These are phyloP conservation scores for Colletes latitarsis DNA, from an alignment of 1,140 invertebrate genomes.

Conservation along the genomic window DNA sequence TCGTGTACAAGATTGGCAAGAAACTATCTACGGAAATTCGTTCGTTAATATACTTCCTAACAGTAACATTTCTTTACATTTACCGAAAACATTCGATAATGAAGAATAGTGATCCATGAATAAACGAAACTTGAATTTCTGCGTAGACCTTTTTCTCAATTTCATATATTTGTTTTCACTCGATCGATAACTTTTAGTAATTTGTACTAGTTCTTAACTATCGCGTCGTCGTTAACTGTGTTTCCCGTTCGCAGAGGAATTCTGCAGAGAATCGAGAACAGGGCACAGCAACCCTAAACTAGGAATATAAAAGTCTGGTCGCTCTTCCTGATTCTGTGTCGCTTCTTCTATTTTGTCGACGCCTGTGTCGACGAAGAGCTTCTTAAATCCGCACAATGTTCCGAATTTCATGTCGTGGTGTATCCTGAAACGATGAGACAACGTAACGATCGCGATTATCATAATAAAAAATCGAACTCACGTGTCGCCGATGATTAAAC, in stretches of 20 bases:
- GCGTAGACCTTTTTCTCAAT: too few relatives aligned
- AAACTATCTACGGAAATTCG: too few relatives aligned
- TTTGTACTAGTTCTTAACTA: background rate
- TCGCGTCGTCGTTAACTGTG: background rate
- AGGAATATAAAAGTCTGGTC: conserved; percentile 53
- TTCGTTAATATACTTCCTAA: too few relatives aligned
- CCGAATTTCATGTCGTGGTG: conserved; percentile 83
- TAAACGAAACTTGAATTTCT: too few relatives aligned
- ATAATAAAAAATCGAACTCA: conserved; percentile 58
- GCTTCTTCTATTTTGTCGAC: conserved; percentile 19
- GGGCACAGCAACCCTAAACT: conserved; percentile 17
- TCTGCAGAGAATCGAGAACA: background rate
- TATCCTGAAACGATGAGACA: conserved; percentile 72
- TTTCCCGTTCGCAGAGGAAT: background rate
- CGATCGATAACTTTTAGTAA: background rate
- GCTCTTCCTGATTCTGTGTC: background rate
- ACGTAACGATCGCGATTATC: background rate
- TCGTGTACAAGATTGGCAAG: too few relatives aligned
- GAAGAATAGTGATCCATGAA: too few relatives aligned
- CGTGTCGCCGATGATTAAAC: conserved; percentile 85
- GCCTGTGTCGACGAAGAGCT: conserved; percentile 46
- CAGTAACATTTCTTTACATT: too few relatives aligned
- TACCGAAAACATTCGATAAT: too few relatives aligned
- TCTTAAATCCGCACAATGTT: conserved; percentile 80
- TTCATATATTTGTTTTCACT: background rate